Evolutionary conservation across 2,113 vertebrate genomes (phyloP).

Genomic region (Periophthalmodon schlosseri): DNA sequence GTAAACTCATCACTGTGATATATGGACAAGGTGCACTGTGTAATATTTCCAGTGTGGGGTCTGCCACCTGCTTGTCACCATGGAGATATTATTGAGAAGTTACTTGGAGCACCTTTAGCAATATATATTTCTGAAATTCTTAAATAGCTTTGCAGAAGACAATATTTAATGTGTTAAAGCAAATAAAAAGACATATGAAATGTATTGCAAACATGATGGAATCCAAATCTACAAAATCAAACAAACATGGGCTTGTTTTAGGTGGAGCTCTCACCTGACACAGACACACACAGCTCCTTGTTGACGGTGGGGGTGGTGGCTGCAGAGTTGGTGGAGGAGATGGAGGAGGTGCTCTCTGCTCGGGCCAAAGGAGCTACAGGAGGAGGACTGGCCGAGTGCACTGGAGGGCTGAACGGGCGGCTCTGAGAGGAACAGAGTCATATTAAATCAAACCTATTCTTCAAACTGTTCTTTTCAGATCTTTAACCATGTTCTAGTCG

Average conservation of each 20-base stretch:
- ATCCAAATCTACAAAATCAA: slow-evolving; percentile 14
- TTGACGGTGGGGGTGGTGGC: slow-evolving; percentile 95
- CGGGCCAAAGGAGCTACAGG: slow-evolving; percentile 93
- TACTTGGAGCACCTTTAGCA: no score
- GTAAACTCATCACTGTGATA: no score
- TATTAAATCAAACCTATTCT: background rate
- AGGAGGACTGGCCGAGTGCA: slow-evolving; percentile 93
- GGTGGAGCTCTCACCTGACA: slow-evolving; percentile 76
- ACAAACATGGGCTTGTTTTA: background rate
- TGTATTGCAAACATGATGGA: background rate
- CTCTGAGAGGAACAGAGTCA: slow-evolving; percentile 71
- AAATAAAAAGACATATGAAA: background rate
- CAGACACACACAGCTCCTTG: slow-evolving; percentile 84
- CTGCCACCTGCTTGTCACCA: no score
- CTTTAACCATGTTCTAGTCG: no score
- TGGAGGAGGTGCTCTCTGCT: slow-evolving; percentile 97
- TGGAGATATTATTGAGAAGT: no score
- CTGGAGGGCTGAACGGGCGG: slow-evolving; percentile 91
- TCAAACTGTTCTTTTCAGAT: no score
- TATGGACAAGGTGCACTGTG: no score
- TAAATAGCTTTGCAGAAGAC: background rate
- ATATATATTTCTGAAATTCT: background rate
- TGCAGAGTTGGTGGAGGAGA: slow-evolving; percentile 96
- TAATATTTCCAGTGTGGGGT: no score
- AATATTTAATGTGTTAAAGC: background rate